phyloP scores from a whole-genome alignment of 1,140 invertebrate genomes.

The Oscheius sp. region DNA sequence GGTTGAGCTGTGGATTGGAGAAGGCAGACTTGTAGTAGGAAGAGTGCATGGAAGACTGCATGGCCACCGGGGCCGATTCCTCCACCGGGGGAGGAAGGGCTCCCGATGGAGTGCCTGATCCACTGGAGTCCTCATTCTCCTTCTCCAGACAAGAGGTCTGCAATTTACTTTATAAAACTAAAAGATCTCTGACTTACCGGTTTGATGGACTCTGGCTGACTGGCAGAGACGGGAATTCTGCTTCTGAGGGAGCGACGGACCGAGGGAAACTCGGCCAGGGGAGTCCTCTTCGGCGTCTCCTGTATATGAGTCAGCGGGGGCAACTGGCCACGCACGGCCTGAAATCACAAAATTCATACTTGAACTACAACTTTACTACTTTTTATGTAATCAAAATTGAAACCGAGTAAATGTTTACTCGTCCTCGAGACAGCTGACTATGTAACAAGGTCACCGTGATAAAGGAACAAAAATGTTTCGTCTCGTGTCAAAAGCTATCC shows the following conservation, averaged over 20 bases:
- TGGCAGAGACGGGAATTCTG: not conserved
- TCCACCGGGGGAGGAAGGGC: not conserved
- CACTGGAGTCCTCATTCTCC: not conserved
- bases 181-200: not conserved
- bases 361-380: no score
- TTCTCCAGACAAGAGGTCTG: not conserved
- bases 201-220: not conserved
- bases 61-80: not conserved
- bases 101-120: not conserved
- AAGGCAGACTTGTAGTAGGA: constrained; percentile 7
- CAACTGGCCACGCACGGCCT: not conserved
- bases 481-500: no score
- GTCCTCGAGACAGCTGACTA: no score
- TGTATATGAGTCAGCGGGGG: not conserved
- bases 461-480: no score
- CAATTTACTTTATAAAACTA: not conserved
- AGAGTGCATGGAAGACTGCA: not conserved
- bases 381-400: no score
- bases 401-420: no score
- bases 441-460: no score
- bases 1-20: constrained; percentile 13
- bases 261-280: not conserved
- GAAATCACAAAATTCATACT: not conserved
- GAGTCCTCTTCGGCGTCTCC: not conserved
- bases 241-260: not conserved